Conservation (phyloP, 2,113 vertebrate genomes). For the Leptodactylus fuscus region DNA sequence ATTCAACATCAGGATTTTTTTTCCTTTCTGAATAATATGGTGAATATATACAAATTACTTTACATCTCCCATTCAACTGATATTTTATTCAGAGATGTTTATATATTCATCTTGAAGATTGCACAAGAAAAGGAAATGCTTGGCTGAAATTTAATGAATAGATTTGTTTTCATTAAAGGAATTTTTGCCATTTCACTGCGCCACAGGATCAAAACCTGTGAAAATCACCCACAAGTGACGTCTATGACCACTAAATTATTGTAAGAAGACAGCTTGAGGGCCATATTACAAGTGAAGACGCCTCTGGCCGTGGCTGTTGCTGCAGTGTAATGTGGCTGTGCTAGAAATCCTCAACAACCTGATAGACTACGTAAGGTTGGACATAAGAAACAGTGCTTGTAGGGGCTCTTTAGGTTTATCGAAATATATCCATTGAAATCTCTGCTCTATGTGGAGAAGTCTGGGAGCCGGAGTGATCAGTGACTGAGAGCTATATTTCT, state of each 20-base stretch:
- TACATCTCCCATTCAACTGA: conserved; percentile 7
- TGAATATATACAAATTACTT: background rate
- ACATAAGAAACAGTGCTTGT: background rate
- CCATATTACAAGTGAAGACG: background rate
- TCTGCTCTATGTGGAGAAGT: too few relatives aligned
- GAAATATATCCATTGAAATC: too few relatives aligned
- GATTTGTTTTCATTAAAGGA: conserved; percentile 39
- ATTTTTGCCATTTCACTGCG: conserved; percentile 14
- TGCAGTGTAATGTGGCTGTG: background rate
- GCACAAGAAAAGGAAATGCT: background rate
- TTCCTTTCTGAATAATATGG: background rate
- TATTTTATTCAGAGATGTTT: conserved; percentile 15
- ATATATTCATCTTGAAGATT: conserved; percentile 16
- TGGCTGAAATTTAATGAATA: conserved; percentile 42
- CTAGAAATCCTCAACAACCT: background rate
- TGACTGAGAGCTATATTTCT: too few relatives aligned
- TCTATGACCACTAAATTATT: background rate
- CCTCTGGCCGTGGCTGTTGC: background rate
- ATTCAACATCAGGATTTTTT: background rate
- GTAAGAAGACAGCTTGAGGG: background rate
- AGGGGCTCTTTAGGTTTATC: too few relatives aligned
- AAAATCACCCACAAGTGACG: conserved; percentile 19
- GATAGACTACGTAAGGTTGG: background rate
- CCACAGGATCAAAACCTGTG: background rate
- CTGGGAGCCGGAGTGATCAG: too few relatives aligned